A percentile compares a stretch with the other conserved stretches of the same genome.
Evolutionary conservation across 2,888 invertebrate genomes (phyloP).

Genomic region (Eilema sororculum): DNA sequence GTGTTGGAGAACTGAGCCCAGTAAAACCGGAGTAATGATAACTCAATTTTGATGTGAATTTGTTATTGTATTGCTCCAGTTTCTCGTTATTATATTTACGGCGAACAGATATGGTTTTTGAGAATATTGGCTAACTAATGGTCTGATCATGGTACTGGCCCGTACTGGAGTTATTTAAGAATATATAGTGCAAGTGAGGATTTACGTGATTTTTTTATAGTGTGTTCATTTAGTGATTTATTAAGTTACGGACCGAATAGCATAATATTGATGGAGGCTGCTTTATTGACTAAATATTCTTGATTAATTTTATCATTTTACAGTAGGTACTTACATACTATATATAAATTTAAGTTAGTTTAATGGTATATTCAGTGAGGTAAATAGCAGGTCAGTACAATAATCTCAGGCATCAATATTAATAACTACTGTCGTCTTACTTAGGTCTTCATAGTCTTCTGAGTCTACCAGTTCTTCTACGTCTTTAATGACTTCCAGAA

Average conservation of each 20-base stretch:
- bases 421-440: no score
- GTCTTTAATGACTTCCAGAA: no score
- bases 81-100: constrained; percentile 49
- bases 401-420: no score
- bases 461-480: no score
- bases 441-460: no score
- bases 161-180: not conserved
- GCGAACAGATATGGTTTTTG: constrained; percentile 41
- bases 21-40: constrained; percentile 50
- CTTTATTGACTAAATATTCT: not conserved
- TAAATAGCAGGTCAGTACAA: no score
- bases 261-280: no score
- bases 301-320: not conserved
- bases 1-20: constrained; percentile 38
- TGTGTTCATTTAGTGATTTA: not conserved
- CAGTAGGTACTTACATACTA: not conserved
- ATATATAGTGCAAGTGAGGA: not conserved
- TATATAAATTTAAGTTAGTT: not conserved
- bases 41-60: constrained; percentile 55
- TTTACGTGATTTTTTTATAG: not conserved
- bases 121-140: constrained; percentile 30
- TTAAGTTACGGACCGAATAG: not conserved
- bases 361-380: no score
- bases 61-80: constrained; percentile 54
- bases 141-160: not conserved